Base-by-base conservation (phyloP, 1,140 invertebrate species). In the Pseudomyrmex sp. region DNA sequence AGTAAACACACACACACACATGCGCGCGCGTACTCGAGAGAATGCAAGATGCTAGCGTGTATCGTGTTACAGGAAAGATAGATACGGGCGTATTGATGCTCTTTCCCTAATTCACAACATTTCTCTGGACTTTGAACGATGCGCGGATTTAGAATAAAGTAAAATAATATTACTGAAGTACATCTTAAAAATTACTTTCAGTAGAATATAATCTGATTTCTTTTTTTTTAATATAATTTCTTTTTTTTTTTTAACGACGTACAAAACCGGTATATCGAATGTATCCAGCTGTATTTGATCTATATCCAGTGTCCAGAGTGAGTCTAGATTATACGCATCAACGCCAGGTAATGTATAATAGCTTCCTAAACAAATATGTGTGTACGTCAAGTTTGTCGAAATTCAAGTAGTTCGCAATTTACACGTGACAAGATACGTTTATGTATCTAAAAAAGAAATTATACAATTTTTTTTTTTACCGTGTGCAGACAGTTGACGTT, bases 281-380 rank as follows among this genome's bases (percentile, higher is more conserved):
- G 18, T 66, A 79, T 88, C 88, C 93, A 93, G 93, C 92, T 94
- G 93, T 93, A 90, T 94, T 94, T 93, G 90, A 90, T 82, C 66
- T 84, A 85, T 93, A 93, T 91, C 91, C 82, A 83, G 89, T 93
- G 89, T 91, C 90, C 77, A 80, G 88, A 84, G 89, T 93, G 89
- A 18, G 0, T 91, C 90, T 80, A 80, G 88, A 93, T 93, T 89
- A 93, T 88, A 92, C 85, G 93, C 66, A 91, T 83, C 85, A 80
- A 87, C 87, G 82, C 88, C 85, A 44, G 35, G 15, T 26, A 35
- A 69, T 44, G 35, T 20, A 46, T 35, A 35, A 35, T 35, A 44
- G 59, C 69, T 79, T 35, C 63, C 62, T 66, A 52, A 58, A 83
- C 46, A 83, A 89, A 89, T 84, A 89, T 72, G 35, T 69, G 20